A percentile compares a stretch with the other conserved stretches of the same genome.
phyloP scores from a whole-genome alignment of 2,888 invertebrate species.

The Tachina fera region DNA sequence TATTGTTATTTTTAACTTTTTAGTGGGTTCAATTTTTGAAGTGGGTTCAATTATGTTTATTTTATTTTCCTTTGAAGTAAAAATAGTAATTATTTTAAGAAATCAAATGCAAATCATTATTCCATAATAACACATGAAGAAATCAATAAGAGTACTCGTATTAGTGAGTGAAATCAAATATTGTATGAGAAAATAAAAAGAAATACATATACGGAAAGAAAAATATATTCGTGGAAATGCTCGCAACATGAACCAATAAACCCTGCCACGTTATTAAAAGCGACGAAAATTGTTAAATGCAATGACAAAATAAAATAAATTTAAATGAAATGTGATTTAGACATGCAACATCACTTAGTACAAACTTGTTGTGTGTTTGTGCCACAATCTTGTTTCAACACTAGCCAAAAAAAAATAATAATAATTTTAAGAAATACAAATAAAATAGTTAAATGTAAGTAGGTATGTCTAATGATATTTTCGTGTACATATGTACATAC shows the following conservation, averaged over 20 bases:
- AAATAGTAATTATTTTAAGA: too few species aligned
- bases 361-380: conserved; percentile 15
- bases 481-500: not conserved
- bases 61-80: too few species aligned
- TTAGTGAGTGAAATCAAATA: not conserved
- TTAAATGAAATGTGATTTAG: conserved; percentile 60
- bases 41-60: too few species aligned
- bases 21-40: too few species aligned
- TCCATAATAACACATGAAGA: too few species aligned
- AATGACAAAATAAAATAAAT: conserved; percentile 62
- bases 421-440: not conserved
- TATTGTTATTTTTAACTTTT: too few species aligned
- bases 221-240: not conserved
- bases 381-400: conserved; percentile 21
- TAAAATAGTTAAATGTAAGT: conserved; percentile 15
- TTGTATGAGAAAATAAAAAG: not conserved
- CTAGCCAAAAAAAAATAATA: conserved; percentile 6
- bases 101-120: too few species aligned
- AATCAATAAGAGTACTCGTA: not conserved
- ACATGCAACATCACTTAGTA: conserved; percentile 58
- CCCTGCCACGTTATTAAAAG: conserved; percentile 50
- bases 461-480: not conserved
- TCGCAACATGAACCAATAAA: conserved; percentile 24
- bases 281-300: conserved; percentile 60
- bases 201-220: conserved; percentile 1